Conservation (phyloP, 2,888 invertebrate species). For the Anoplius nigerrimus region DNA sequence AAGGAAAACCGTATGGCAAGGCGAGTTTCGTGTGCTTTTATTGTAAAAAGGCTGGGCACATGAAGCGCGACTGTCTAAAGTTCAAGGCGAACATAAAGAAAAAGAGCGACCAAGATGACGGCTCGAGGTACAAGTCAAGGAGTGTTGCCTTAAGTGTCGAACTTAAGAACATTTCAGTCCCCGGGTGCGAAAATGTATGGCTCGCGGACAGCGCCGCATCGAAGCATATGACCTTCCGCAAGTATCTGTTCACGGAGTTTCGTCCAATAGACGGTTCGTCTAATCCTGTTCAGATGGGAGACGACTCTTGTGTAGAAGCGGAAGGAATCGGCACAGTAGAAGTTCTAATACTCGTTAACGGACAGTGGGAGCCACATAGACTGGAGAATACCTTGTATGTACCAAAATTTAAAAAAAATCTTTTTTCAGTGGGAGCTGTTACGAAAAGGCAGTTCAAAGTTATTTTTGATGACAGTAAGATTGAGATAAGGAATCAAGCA, state of each 20-base stretch:
- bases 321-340: not conserved
- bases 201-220: conserved; percentile 3
- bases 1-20: conserved; percentile 20
- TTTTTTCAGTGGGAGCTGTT: no score
- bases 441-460: not conserved
- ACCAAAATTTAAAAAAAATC: not conserved
- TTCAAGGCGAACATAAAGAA: not conserved
- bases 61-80: not conserved
- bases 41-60: not conserved
- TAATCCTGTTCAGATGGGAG: not conserved
- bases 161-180: not conserved
- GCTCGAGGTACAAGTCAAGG: not conserved
- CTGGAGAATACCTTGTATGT: not conserved
- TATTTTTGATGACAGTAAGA: not conserved
- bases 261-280: not conserved
- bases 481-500: not conserved
- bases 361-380: conserved; percentile 5
- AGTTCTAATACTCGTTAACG: not conserved
- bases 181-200: not conserved
- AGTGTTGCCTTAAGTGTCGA: not conserved
- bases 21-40: not conserved
- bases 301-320: not conserved
- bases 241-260: not conserved
- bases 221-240: not conserved
- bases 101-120: not conserved